Base-by-base conservation (phyloP, 2,113 vertebrate genomes). In the Mastomys coucha region DNA sequence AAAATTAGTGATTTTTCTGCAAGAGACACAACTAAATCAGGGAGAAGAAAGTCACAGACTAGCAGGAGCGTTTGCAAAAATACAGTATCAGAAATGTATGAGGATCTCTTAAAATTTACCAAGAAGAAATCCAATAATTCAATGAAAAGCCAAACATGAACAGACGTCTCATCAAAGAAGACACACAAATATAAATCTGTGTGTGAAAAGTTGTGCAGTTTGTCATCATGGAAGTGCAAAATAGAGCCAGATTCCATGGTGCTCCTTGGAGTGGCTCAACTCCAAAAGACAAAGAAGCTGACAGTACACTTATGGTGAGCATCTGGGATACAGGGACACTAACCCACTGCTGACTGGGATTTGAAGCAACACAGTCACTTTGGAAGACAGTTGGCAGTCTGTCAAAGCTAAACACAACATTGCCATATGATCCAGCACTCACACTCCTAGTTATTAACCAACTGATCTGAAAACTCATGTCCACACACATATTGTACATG, bases 401-500 rank as follows among this genome's bases (percentile, higher is more conserved):
- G 22, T 84, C 9, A 58, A 69, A 87, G 53, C 13, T 65, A 89
- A 75, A 73, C 36, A 45, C 92, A 80, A 6, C 7, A 45, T 58
- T 58, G 42, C 81, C 60, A 84, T 76, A 80, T 14, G 85, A 60
- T 11, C 31, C 10, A 67, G 3, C 8, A 72, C 36, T 70, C 73
- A 51, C 56, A 81, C 13, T 39, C 33, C 13, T 60, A 49, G 36
- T 5, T 73, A 63, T 75, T 63, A 42, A 73, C 75, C 90, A 65
- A 70, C 14, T 12, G 22, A 76, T 65, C 69, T 94, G 49, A 81
- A 97, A 96, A 96, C n/a, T 65, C 53, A 60, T 42, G 36, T 80
- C 72, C 65, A 53, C 12, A 87, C 10, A 84, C 36, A 89, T 56
- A 72, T 49, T 24, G 58, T 39, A n/a, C 4, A n/a, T 39, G 33